phyloP scores from a whole-genome alignment of 2,113 vertebrate species.

The Hippocampus comes region DNA sequence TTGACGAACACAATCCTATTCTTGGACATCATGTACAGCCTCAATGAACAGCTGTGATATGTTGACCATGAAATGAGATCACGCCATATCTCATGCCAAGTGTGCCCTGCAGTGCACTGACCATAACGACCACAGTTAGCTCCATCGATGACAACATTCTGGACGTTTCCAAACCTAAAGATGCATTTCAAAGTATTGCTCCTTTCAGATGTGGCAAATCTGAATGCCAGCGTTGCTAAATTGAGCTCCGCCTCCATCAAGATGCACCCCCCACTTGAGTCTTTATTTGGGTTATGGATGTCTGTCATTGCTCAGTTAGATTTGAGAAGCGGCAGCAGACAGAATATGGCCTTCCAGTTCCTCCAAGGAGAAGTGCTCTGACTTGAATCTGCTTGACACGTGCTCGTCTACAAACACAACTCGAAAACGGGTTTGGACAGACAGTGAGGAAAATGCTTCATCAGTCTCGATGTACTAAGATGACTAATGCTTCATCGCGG shows the following conservation, averaged over 20 bases:
- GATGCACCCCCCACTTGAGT: slow-evolving; percentile 6
- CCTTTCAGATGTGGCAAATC: slow-evolving; percentile 15
- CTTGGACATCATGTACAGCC: slow-evolving; percentile 13
- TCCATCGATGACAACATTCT: slow-evolving; percentile 1
- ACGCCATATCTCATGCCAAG: slow-evolving; percentile 25
- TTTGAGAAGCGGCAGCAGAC: slow-evolving; percentile 41
- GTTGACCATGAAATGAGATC: slow-evolving; percentile 44
- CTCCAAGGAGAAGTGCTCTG: slow-evolving; percentile 47
- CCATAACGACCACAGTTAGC: slow-evolving; percentile 5
- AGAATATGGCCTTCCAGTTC: slow-evolving; percentile 50
- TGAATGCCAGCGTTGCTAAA: slow-evolving; percentile 19
- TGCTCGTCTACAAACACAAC: slow-evolving; percentile 48
- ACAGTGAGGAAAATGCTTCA: neutral
- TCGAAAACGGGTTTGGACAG: neutral
- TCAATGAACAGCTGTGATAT: slow-evolving; percentile 20
- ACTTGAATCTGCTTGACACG: slow-evolving; percentile 59
- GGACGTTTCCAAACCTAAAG: slow-evolving; percentile 9
- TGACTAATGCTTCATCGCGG: neutral
- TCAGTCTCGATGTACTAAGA: neutral
- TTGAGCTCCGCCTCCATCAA: slow-evolving; percentile 28
- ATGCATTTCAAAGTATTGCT: slow-evolving; percentile 4
- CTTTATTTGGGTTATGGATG: slow-evolving; percentile 38
- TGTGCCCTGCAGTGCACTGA: slow-evolving; percentile 9
- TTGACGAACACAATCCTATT: neutral
- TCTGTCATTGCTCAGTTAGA: slow-evolving; percentile 38